Evolutionary conservation across 2,797 vertebrate species (phyloP), one percentile per base, ranked within the genome.

Genomic region (Acrossocheilus fasciatus): DNA sequence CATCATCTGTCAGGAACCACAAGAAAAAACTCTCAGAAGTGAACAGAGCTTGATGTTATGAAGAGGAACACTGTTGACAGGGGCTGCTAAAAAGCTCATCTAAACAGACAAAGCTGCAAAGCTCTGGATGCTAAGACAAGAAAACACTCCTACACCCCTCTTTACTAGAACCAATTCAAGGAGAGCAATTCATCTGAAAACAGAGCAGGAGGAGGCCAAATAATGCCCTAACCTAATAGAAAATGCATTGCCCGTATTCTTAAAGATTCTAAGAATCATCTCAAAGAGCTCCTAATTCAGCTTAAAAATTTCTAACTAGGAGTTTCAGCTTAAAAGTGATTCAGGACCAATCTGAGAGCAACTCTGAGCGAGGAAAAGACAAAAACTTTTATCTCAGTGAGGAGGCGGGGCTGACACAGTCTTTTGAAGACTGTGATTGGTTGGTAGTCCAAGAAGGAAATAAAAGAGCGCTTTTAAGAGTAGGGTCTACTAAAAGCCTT

Each of bases 61-160:
- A 77, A 69, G 14, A 69, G 30, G 52, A 87, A 81, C 8, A 59
- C 14, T 70, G 69, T 76, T 52, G 77, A 70, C 10, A 85, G 30
- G 23, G 52, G 52, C 62, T 62, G 52, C 12, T 52, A 43, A 70
- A 81, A 41, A 69, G n/a, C 30, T 74, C 15, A 47, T 83, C 45
- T 73, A 54, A 72, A 80, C 74, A 62, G 80, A 52, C 50, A 72
- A 41, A 45, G 59, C 30, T 80, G 14, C 66, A 84, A 59, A 85
- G 79, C 70, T 79, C 68, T 83, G 30, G 75, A 85, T 74, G 23
- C 62, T 54, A 34, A 74, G 9, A 68, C 54, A 84, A 75, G 45
- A 86, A 81, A 69, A 34, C 45, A 74, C 54, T 34, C 72, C 74
- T 80, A 77, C 74, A 88, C 39, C 78, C 66, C 78, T 68, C 78